A percentile compares a stretch with the other conserved stretches of the same genome.
Evolutionary conservation across 30 jellyfish, hydroid and myxozoan genomes (phyloP).

Genomic region (Calvadosia cruxmelitensis): DNA sequence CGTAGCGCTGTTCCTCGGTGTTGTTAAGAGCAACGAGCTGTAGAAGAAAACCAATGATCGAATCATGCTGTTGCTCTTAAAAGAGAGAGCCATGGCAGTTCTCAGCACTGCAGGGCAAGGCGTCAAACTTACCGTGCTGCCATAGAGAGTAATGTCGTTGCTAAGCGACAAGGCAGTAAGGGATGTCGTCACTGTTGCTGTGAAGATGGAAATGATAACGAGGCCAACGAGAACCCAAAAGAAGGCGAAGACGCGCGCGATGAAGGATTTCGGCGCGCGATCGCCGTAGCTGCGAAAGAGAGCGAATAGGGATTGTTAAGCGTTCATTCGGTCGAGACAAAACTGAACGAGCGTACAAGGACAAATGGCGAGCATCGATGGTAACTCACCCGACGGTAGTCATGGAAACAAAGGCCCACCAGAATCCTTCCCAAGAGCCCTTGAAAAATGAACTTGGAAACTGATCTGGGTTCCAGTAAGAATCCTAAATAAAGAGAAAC

Average conservation of each 20-base stretch:
- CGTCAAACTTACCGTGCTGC: slow-evolving; percentile 41
- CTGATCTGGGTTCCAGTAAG: slow-evolving; percentile 98
- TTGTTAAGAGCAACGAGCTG: slow-evolving; percentile 62
- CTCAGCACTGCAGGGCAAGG: not conserved
- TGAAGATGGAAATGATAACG: slow-evolving; percentile 85
- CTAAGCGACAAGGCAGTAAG: slow-evolving; percentile 92
- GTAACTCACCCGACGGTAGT: slow-evolving; percentile 81
- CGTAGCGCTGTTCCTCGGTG: slow-evolving; percentile 95
- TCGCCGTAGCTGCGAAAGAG: slow-evolving; percentile 75
- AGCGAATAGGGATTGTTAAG: not conserved
- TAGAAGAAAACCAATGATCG: too few relatives aligned
- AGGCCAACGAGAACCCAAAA: slow-evolving; percentile 96
- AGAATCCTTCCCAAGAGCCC: slow-evolving; percentile 99
- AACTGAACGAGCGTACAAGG: not conserved
- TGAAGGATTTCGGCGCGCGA: slow-evolving; percentile 96
- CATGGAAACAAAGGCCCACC: slow-evolving; percentile 99
- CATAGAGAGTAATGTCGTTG: slow-evolving; percentile 78
- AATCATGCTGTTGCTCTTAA: too few relatives aligned
- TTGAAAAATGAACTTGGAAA: slow-evolving; percentile 91
- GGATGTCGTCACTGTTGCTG: slow-evolving; percentile 97
- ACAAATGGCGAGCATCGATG: not conserved
- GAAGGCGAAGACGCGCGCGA: slow-evolving; percentile 93
- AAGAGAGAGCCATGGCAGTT: too few relatives aligned
- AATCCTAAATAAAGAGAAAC: too few relatives aligned
- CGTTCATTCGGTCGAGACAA: not conserved